Percentiles rank a stretch among this genome's conserved stretches.
Evolutionary conservation across 1,140 invertebrate species (phyloP).

Genomic region (Drosophila mojavensis): DNA sequence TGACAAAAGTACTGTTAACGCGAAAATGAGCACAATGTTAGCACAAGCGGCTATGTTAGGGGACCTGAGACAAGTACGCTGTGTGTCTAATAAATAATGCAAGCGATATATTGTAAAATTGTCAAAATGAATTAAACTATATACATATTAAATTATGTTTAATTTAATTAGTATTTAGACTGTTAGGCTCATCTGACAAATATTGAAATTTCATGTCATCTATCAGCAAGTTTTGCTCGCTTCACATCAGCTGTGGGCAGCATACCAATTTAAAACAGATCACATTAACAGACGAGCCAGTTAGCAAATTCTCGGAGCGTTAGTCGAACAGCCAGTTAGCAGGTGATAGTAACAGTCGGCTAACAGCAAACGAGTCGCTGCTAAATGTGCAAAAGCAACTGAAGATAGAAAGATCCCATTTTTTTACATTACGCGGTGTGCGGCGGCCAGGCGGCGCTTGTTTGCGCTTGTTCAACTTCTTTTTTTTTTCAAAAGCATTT

Average conservation of each 20-base stretch:
- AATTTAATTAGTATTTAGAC: neutral
- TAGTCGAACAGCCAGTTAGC: constrained; percentile 11
- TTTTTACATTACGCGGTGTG: constrained; percentile 50
- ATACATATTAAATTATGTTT: neutral
- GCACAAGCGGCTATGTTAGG: neutral
- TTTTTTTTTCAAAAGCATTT: constrained; percentile 30
- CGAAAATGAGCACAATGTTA: neutral
- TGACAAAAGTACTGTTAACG: neutral
- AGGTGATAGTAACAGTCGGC: constrained; percentile 8
- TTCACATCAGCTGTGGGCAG: constrained; percentile 17
- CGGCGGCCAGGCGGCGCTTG: constrained; percentile 47
- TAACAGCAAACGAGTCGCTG: constrained; percentile 24
- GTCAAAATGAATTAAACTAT: neutral
- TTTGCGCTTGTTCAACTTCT: constrained; percentile 43
- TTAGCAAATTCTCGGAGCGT: neutral
- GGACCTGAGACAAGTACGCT: neutral
- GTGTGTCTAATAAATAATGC: neutral
- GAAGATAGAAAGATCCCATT: constrained; percentile 39
- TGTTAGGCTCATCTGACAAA: neutral
- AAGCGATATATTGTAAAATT: neutral
- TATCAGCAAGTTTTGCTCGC: neutral
- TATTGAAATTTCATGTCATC: neutral
- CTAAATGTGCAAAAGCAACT: constrained; percentile 35
- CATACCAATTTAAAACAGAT: constrained; percentile 17
- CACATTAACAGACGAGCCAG: constrained; percentile 8